Conservation (phyloP, 2,888 invertebrate genomes). For the Spicauda simplicius region DNA sequence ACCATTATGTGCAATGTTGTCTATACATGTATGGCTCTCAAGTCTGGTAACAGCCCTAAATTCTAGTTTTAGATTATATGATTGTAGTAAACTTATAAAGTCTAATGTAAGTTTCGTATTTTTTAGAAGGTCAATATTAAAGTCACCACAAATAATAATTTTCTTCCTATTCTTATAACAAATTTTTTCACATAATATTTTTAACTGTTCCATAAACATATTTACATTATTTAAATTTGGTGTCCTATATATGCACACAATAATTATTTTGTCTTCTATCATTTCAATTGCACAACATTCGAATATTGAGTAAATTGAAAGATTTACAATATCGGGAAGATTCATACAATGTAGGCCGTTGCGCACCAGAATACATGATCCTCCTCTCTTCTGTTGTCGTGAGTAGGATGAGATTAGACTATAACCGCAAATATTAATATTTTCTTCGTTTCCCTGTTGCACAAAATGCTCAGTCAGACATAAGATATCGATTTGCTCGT, state of each 20-base stretch:
- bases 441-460: neutral
- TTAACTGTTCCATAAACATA: neutral
- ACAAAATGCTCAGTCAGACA: constrained; percentile 17
- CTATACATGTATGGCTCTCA: constrained; percentile 19
- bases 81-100: constrained; percentile 17
- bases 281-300: constrained; percentile 13
- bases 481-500: neutral
- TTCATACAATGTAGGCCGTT: neutral
- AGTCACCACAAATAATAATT: too few relatives aligned
- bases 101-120: neutral
- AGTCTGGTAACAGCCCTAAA: constrained; percentile 18
- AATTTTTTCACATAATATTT: constrained; percentile 1
- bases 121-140: neutral
- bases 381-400: constrained; percentile 7
- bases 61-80: constrained; percentile 24
- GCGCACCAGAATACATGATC: neutral
- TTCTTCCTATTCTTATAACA: neutral
- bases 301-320: neutral
- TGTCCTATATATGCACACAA: constrained; percentile 4
- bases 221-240: constrained; percentile 2
- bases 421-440: neutral
- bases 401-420: neutral
- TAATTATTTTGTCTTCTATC: neutral
- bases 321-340: neutral
- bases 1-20: constrained; percentile 25